phyloP scores from a whole-genome alignment of 2,797 vertebrate species.

The Fratercula arctica region DNA sequence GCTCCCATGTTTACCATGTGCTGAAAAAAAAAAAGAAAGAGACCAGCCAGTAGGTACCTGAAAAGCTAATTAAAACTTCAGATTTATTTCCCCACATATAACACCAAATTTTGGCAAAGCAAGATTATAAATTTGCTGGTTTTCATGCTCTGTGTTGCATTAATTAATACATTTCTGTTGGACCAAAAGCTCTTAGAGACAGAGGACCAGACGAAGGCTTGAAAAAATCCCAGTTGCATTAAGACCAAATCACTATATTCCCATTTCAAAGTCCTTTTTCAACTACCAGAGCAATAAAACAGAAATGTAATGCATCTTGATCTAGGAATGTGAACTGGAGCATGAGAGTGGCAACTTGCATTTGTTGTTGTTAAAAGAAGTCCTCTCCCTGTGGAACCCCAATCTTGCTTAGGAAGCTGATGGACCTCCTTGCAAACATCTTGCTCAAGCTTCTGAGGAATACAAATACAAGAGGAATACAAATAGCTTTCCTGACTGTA shows the following conservation, averaged over 20 bases:
- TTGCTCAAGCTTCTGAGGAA: background rate
- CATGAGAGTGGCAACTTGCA: background rate
- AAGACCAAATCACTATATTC: background rate
- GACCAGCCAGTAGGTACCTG: background rate
- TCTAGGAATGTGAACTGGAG: background rate
- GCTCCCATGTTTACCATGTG: background rate
- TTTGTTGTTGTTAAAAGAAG: background rate
- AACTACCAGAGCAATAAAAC: background rate
- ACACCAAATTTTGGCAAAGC: background rate
- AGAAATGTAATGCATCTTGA: background rate
- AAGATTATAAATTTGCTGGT: background rate
- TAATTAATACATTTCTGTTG: background rate
- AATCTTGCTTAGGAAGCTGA: background rate
- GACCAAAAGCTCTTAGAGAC: background rate
- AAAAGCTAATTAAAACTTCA: background rate
- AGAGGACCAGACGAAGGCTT: background rate
- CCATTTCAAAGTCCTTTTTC: background rate
- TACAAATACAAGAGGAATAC: background rate
- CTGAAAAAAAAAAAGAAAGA: background rate
- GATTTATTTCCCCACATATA: background rate
- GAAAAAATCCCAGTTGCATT: background rate
- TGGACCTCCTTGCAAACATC: background rate
- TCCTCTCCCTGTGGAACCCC: background rate
- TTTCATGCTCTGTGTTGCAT: background rate
- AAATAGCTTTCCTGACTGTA: background rate